Percentiles rank a stretch among this genome's conserved stretches.
phyloP scores from a whole-genome alignment of 2,113 vertebrate genomes.

The Acanthochromis polyacanthus region DNA sequence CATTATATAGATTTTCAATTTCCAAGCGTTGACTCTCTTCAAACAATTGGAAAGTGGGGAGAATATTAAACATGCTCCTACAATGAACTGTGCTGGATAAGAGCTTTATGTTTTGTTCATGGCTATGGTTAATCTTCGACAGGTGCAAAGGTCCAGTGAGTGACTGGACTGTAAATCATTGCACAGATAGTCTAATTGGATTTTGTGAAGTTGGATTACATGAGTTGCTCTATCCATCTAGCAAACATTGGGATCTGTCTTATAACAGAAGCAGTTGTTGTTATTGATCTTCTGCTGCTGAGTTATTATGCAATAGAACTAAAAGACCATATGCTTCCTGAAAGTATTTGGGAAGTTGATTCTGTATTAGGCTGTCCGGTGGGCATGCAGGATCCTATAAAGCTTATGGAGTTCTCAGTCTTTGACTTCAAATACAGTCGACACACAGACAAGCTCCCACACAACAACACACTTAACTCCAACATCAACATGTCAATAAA shows the following conservation, averaged over 20 bases:
- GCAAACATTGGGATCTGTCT: conserved; percentile 49
- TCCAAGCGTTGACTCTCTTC: conserved; percentile 49
- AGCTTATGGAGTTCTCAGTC: conserved; percentile 19
- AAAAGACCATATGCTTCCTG: conserved; percentile 55
- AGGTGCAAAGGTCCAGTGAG: conserved; percentile 30
- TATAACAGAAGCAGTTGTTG: conserved; percentile 43
- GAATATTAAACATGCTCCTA: conserved; percentile 30
- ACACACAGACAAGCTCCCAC: conserved; percentile 8
- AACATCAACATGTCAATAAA: conserved; percentile 34
- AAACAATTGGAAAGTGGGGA: conserved; percentile 45
- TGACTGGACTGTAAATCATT: conserved; percentile 51
- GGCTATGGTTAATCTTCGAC: conserved; percentile 30
- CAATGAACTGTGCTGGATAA: conserved; percentile 10
- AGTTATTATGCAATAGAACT: conserved; percentile 61
- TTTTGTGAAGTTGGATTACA: conserved; percentile 53
- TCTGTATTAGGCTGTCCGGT: conserved; percentile 29
- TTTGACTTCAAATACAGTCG: conserved; percentile 16
- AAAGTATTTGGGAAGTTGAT: conserved; percentile 39
- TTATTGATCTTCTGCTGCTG: conserved; percentile 67
- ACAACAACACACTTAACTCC: conserved; percentile 12
- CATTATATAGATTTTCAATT: conserved; percentile 68
- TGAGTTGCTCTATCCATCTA: conserved; percentile 47
- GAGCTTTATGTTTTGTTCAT: conserved; percentile 31
- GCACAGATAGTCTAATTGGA: conserved; percentile 57
- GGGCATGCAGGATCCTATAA: conserved; percentile 15